phyloP scores from a whole-genome alignment of 1,140 invertebrate genomes.

The Acromyrmex echinatior region DNA sequence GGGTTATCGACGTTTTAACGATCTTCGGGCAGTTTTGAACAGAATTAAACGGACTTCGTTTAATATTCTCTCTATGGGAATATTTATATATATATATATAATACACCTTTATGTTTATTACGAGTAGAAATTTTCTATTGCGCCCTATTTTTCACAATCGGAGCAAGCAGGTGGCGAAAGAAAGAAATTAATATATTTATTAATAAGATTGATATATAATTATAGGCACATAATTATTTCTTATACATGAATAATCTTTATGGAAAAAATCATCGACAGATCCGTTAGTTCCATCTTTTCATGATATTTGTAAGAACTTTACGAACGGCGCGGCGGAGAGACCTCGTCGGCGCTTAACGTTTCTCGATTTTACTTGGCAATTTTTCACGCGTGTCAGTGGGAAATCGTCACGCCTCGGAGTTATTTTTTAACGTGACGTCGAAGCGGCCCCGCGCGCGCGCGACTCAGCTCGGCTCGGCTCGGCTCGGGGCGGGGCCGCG shows the following conservation, averaged over 20 bases:
- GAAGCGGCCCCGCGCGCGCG: background rate
- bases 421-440: slow-evolving; percentile 64
- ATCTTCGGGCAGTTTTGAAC: slow-evolving; percentile 14
- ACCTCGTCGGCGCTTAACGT: slow-evolving; percentile 43
- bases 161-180: background rate
- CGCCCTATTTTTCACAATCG: background rate
- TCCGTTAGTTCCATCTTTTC: slow-evolving; percentile 9
- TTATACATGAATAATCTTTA: background rate
- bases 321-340: background rate
- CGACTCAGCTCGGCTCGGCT: background rate
- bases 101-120: background rate
- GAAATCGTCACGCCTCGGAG: slow-evolving; percentile 62
- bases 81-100: background rate
- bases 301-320: slow-evolving; percentile 50
- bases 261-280: background rate
- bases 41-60: slow-evolving; percentile 21
- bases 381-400: slow-evolving; percentile 72
- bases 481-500: slow-evolving; percentile 4
- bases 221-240: background rate
- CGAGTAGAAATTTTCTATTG: background rate
- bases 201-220: background rate
- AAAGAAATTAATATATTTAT: background rate
- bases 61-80: background rate
- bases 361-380: slow-evolving; percentile 66
- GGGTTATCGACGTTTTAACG: slow-evolving; percentile 56